These are phyloP conservation scores for Typhlomys cinereus DNA, from an alignment of 2,113 vertebrate genomes.

Conservation along the genomic window DNA sequence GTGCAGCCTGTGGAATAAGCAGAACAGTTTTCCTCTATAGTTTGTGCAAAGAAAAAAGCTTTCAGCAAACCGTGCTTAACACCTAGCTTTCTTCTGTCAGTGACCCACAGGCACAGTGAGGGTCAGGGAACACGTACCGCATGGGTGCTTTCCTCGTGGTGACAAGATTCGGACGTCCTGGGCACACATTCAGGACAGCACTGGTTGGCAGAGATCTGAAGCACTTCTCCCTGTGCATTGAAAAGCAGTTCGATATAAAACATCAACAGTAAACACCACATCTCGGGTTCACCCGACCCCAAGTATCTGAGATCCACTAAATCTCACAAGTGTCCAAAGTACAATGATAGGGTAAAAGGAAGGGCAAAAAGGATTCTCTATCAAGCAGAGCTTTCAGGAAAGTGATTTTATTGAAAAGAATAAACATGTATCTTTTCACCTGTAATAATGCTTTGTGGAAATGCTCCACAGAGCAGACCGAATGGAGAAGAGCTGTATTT, in stretches of 20 bases:
- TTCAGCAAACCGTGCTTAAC: not conserved
- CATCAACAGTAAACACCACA: not conserved
- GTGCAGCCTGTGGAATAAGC: not conserved
- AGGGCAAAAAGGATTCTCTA: slow-evolving; percentile 32
- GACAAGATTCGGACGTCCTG: slow-evolving; percentile 86
- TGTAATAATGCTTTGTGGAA: slow-evolving; percentile 42
- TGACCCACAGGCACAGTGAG: not conserved
- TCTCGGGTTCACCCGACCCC: not conserved
- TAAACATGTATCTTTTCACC: slow-evolving; percentile 25
- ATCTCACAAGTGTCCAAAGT: not conserved
- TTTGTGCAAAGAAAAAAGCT: not conserved
- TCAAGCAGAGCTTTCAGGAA: slow-evolving; percentile 15
- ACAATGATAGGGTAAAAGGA: not conserved
- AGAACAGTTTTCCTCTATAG: not conserved
- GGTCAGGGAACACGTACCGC: slow-evolving; percentile 85
- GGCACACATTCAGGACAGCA: slow-evolving; percentile 93
- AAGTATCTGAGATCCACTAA: not conserved
- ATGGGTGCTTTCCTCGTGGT: slow-evolving; percentile 85
- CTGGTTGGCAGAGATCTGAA: slow-evolving; percentile 89
- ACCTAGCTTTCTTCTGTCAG: not conserved
- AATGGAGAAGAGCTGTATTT: not conserved
- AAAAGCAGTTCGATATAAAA: slow-evolving; percentile 49
- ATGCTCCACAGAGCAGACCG: not conserved
- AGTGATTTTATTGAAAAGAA: slow-evolving; percentile 33
- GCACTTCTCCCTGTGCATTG: slow-evolving; percentile 88